Base-by-base conservation (phyloP, 1,140 invertebrate genomes). In the Lepidurus arcticus region DNA sequence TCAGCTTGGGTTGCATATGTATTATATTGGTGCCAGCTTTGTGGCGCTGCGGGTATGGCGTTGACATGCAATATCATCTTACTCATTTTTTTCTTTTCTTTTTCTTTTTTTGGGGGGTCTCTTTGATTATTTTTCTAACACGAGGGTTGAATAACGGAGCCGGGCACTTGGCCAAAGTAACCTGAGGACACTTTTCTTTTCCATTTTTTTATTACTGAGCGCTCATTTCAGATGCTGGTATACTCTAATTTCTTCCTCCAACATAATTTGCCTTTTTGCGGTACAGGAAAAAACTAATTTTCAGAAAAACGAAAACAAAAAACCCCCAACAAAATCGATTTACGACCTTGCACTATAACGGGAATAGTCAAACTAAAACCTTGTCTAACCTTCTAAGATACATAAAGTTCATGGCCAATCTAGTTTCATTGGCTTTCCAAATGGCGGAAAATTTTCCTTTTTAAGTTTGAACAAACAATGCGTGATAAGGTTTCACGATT, bases 151-250 rank as follows among this genome's bases (percentile, higher is more conserved):
- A 21, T 47, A 65, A 65, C 53, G 13, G 9, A 65, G 9, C 34
- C 21, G n/a, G 53, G 53, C 53, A 65, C 13, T 65, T 65, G 21
- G 53, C 53, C 53, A 65, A 21, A n/a, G 53, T 65, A 65, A 65
- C 53, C 53, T 21, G 53, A 65, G 53, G 53, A 65, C 53, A 65
- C 53, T 65, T 34, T 34, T 65, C 53, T 65, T 65, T 65, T 65
- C 21, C 10, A 0, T 47, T 65, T 65, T 13, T 65, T 65, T 21
- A 65, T 65, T 65, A n/a, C 34, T 3, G 34, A 34, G 34, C 53
- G 53, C 53, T 65, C 16, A 13, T 65, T 13, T 7, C 16, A 65
- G 53, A 65, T 65, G 53, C 53, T 65, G 53, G 53, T 65, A 7
- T 21, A 65, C 53, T 21, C 53, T 65, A 65, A 21, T 65, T 65